A percentile compares a stretch with the other conserved stretches of the same genome.
phyloP scores from a whole-genome alignment of 2,113 vertebrate species.

The Corydoras maculifer region DNA sequence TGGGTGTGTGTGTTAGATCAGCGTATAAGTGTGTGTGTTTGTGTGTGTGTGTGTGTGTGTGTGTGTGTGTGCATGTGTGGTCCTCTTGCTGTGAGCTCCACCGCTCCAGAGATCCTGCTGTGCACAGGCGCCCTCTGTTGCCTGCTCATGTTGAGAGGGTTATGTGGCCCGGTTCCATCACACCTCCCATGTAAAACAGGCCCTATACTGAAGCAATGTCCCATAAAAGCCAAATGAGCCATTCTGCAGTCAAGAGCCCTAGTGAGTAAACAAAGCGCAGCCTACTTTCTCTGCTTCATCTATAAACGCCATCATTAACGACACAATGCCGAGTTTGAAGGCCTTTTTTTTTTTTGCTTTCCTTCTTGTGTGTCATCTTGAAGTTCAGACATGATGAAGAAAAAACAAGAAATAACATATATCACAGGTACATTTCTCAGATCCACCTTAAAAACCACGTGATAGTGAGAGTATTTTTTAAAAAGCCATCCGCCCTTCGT shows the following conservation, averaged over 20 bases:
- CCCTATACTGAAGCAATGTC: slow-evolving; percentile 35
- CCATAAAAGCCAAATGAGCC: slow-evolving; percentile 30
- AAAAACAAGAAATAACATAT: too few relatives aligned
- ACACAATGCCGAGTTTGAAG: too few relatives aligned
- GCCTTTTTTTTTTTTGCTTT: too few relatives aligned
- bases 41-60: slow-evolving; percentile 5
- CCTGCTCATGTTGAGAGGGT: slow-evolving; percentile 40
- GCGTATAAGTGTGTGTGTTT: slow-evolving; percentile 21
- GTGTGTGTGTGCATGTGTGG: slow-evolving; percentile 40
- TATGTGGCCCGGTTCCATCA: slow-evolving; percentile 5
- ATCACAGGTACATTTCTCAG: too few relatives aligned
- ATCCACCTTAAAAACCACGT: too few relatives aligned
- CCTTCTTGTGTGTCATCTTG: too few relatives aligned
- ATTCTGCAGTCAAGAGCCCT: slow-evolving; percentile 23
- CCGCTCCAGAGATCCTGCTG: slow-evolving; percentile 51
- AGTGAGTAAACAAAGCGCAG: slow-evolving; percentile 31
- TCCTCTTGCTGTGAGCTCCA: slow-evolving; percentile 15
- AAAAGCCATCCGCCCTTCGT: too few relatives aligned
- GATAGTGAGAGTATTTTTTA: too few relatives aligned
- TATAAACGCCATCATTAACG: too few relatives aligned
- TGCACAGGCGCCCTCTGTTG: slow-evolving; percentile 78
- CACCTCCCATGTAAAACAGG: slow-evolving; percentile 19
- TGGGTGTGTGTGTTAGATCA: neutral
- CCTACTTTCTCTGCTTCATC: neutral
- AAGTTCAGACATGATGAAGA: too few relatives aligned